A percentile compares a stretch with the other conserved stretches of the same genome.
Evolutionary conservation across 2,113 vertebrate genomes (phyloP).

Genomic region (Dinomys branickii): DNA sequence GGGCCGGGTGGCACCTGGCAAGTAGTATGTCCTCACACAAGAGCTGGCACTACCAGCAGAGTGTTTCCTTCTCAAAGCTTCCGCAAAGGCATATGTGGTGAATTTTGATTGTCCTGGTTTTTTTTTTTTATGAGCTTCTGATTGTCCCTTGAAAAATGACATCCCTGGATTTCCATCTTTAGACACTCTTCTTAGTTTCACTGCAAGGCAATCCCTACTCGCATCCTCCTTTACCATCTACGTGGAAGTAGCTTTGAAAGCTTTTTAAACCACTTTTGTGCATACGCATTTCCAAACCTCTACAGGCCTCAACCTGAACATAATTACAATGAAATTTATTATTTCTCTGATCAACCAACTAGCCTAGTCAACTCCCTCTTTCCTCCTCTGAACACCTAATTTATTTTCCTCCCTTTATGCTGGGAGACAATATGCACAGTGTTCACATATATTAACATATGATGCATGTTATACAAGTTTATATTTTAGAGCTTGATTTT

Average conservation of each 20-base stretch:
- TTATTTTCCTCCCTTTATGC: background rate
- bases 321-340: background rate
- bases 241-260: conserved; percentile 8
- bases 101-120: background rate
- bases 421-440: background rate
- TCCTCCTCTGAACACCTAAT: background rate
- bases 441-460: background rate
- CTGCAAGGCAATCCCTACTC: background rate
- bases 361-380: background rate
- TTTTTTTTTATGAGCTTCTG: background rate
- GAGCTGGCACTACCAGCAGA: background rate
- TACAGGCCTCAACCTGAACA: background rate
- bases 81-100: background rate
- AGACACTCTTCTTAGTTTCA: background rate
- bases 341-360: background rate
- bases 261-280: background rate
- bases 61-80: background rate
- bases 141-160: background rate
- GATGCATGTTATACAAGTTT: background rate
- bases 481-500: conserved; percentile 20
- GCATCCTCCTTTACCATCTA: background rate
- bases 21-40: background rate
- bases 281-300: background rate
- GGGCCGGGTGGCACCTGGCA: background rate
- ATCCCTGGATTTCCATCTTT: background rate